Evolutionary conservation across 2,888 invertebrate genomes (phyloP), one percentile per base, ranked within the genome.

Genomic region (Cryptocephalus moraei): DNA sequence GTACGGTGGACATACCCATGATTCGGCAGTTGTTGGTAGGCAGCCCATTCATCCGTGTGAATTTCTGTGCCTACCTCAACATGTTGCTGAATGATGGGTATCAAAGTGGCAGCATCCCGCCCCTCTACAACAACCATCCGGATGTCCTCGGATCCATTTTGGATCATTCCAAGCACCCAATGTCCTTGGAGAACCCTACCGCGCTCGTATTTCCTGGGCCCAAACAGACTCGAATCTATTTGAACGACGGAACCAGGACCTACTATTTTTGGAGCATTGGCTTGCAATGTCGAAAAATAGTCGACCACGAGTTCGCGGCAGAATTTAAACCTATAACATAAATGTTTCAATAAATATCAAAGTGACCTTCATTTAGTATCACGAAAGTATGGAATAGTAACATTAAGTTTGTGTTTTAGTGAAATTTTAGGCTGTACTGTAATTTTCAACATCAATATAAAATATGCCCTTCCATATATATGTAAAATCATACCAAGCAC

Each of bases 151-250:
- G 32, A n/a, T 2, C n/a, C 40, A 8, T 39, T 22, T 34, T 45
- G 13, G 32, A 45, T 45, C 45, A 45, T 45, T 12, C 22, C 22
- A 22, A 22, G 22, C 22, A 22, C 22, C 40, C 45, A 45, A 45
- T 41, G 14, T 10, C 45, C 45, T 9, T 13, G 9, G 8, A 45
- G 22, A 22, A 10, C 4, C 8, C 45, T 22, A 39, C 14, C 45
- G 32, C 39, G 45, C 4, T 45, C 13, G 32, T 40, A 45, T 14
- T 38, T 38, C 12, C 45, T 1, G 11, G 38, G 40, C 10, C 40
- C 39, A 40, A 45, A 45, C 4, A 10, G 8, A 9, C 9, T 22
- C 14, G 1, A 39, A 9, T 45, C 45, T 9, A 45, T 38, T 40
- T 40, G 45, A 10, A 45, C 45, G 32, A 31, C 13, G 8, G 13